These are phyloP conservation scores for Cossypha caffra DNA, from an alignment of 2,797 vertebrate species.

Conservation along the genomic window DNA sequence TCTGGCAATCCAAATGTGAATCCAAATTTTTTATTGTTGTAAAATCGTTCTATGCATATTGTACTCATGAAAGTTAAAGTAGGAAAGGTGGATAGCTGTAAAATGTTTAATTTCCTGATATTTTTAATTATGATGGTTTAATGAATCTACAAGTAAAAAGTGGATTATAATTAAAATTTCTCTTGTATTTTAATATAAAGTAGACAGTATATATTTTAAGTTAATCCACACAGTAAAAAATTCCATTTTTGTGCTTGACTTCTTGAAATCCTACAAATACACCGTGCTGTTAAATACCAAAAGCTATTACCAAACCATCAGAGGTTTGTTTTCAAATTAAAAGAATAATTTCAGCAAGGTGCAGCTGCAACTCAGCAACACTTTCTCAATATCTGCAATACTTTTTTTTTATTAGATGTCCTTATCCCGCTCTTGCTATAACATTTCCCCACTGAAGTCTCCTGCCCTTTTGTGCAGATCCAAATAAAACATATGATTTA, in stretches of 20 bases:
- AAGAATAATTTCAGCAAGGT: not conserved
- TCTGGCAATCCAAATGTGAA: not conserved
- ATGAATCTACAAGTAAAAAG: not conserved
- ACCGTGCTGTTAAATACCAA: not conserved
- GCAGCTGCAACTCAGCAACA: not conserved
- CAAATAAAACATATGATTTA: not conserved
- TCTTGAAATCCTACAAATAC: not conserved
- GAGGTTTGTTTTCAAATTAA: not conserved
- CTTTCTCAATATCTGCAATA: not conserved
- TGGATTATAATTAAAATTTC: not conserved
- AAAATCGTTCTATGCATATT: not conserved
- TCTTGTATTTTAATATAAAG: not conserved
- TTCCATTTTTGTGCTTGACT: not conserved
- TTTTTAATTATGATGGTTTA: not conserved
- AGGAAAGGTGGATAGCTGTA: not conserved
- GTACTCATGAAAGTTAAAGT: not conserved
- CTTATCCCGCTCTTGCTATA: not conserved
- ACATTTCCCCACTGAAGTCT: not conserved
- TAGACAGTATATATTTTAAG: not conserved
- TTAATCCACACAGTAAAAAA: not conserved
- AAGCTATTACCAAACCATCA: not conserved
- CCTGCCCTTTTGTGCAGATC: not conserved
- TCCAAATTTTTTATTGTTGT: not conserved
- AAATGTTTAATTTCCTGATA: constrained; percentile 42
- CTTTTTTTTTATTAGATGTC: not conserved